A percentile compares a stretch with the other conserved stretches of the same genome.
Evolutionary conservation across 64 coral and sea anemone species (phyloP).

Genomic region (Orbicella faveolata): DNA sequence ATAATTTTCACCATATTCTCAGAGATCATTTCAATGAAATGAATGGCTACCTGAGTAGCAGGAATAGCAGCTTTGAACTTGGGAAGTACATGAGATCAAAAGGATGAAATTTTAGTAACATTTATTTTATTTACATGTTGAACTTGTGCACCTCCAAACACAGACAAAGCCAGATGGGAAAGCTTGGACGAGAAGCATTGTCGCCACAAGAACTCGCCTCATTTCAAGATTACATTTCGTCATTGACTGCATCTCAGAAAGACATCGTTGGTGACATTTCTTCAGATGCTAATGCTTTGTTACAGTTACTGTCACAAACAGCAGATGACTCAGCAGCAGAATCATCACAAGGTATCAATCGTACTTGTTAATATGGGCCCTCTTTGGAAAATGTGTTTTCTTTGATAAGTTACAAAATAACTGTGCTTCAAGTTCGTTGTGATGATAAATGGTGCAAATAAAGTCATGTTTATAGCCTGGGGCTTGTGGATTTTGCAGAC

Average conservation of each 20-base stretch:
- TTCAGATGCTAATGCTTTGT: background rate
- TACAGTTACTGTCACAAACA: slow-evolving; percentile 19
- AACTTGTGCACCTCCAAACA: background rate
- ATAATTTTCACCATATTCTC: no score
- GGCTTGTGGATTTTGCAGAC: no score
- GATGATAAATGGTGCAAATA: no score
- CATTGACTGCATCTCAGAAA: slow-evolving; percentile 46
- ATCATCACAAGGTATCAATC: slow-evolving; percentile 8
- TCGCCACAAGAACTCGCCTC: slow-evolving; percentile 58
- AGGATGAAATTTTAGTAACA: no score
- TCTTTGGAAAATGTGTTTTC: no score
- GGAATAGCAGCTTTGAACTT: no score
- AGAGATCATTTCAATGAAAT: no score
- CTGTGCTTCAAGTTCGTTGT: no score
- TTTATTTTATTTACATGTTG: background rate
- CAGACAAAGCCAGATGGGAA: slow-evolving; percentile 90
- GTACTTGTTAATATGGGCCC: background rate
- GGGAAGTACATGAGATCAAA: no score
- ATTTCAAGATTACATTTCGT: slow-evolving; percentile 55
- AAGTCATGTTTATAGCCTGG: no score
- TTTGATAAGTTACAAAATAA: no score
- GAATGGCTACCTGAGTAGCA: no score
- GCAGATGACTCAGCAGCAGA: background rate
- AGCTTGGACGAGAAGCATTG: slow-evolving; percentile 56
- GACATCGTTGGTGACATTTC: background rate